Conservation (phyloP, 2,113 vertebrate genomes). For the Hyaena hyaena region DNA sequence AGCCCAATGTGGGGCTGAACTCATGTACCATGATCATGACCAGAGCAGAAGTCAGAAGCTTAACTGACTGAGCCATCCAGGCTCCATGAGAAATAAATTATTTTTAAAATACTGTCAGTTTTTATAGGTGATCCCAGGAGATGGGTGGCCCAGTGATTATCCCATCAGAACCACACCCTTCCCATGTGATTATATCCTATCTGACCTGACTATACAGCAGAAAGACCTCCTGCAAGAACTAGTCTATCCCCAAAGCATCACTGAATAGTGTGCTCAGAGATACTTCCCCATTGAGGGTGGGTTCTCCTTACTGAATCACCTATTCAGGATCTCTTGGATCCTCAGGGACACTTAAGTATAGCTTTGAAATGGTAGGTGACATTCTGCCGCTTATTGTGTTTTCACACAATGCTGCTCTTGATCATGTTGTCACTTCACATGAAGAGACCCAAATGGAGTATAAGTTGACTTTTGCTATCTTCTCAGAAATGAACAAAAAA, state of each 20-base stretch:
- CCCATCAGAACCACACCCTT: background rate
- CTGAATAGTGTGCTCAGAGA: background rate
- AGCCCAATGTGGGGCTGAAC: no score
- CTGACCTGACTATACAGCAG: background rate
- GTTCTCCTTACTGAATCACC: background rate
- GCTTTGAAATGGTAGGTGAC: conserved; percentile 34
- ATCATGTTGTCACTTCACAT: conserved; percentile 30
- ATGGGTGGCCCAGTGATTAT: background rate
- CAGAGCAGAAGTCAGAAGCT: no score
- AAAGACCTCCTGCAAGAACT: background rate
- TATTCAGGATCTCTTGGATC: background rate
- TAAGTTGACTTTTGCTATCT: background rate
- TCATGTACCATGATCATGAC: no score
- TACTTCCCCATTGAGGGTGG: accelerated
- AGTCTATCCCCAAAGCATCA: background rate
- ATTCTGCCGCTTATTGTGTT: background rate
- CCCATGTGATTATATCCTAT: background rate
- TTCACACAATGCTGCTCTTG: conserved; percentile 2
- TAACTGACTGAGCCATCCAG: no score
- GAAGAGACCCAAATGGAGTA: background rate
- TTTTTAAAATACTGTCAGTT: background rate
- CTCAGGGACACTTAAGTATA: background rate
- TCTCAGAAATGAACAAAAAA: conserved; percentile 39
- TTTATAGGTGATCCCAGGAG: background rate
- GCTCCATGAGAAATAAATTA: background rate